Percentiles rank a stretch among this genome's conserved stretches.
phyloP scores from a whole-genome alignment of 1,140 invertebrate species.

The Panonychus citri region DNA sequence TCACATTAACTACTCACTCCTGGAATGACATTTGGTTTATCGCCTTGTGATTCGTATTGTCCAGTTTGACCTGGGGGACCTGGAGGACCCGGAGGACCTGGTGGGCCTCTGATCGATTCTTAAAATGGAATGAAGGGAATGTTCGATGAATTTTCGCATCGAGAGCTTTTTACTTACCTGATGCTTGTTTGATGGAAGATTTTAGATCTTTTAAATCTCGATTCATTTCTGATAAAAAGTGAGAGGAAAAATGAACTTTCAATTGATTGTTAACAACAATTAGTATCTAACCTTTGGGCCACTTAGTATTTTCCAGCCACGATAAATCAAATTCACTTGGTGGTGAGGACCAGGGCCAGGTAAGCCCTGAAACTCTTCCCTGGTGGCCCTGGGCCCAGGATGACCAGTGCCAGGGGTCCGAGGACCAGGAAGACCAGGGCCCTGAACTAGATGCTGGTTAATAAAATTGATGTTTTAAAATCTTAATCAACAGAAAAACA shows the following conservation, averaged over 20 bases:
- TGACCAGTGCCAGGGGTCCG: slow-evolving; percentile 22
- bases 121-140: neutral
- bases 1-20: slow-evolving; percentile 3
- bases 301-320: neutral
- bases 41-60: neutral
- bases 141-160: neutral
- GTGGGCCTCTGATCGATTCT: slow-evolving; percentile 6
- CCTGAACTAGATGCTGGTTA: neutral
- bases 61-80: neutral
- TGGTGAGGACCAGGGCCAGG: slow-evolving; percentile 19
- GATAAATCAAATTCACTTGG: slow-evolving; percentile 10
- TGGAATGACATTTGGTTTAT: slow-evolving; percentile 9
- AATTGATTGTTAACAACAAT: neutral
- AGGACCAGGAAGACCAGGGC: slow-evolving; percentile 41
- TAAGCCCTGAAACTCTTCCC: slow-evolving; percentile 22
- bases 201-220: neutral
- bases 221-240: neutral
- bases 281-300: neutral
- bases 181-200: neutral
- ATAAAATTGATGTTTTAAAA: neutral
- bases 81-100: slow-evolving; percentile 13
- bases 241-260: neutral
- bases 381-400: slow-evolving; percentile 14
- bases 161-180: neutral
- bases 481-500: too few relatives aligned